phyloP scores from a whole-genome alignment of 2,888 invertebrate genomes.

The Ametastegia equiseti region DNA sequence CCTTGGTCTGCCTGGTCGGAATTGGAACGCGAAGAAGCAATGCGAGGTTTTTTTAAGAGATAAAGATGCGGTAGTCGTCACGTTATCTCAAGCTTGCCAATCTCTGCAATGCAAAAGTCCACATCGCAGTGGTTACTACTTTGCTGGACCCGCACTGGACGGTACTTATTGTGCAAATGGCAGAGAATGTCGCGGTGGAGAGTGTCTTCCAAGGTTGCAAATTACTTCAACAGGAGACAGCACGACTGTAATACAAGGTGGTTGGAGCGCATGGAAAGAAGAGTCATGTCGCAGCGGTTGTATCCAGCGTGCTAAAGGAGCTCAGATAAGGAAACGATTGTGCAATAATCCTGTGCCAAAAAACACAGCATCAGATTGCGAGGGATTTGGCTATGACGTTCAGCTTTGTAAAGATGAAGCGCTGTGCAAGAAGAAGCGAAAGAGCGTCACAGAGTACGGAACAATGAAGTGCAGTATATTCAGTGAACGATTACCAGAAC shows the following conservation, averaged over 20 bases:
- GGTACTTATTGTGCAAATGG: constrained; percentile 85
- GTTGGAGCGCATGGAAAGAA: constrained; percentile 83
- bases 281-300: constrained; percentile 84
- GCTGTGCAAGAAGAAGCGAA: constrained; percentile 79
- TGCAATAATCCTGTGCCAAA: constrained; percentile 78
- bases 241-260: constrained; percentile 76
- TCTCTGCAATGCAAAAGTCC: constrained; percentile 86
- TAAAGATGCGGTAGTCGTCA: constrained; percentile 80
- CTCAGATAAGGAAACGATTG: constrained; percentile 78
- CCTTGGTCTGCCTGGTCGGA: constrained; percentile 82
- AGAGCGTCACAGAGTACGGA: constrained; percentile 79
- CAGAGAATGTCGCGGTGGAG: constrained; percentile 77
- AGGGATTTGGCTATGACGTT: constrained; percentile 82
- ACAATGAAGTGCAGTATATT: constrained; percentile 82
- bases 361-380: constrained; percentile 78
- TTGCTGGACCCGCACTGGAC: constrained; percentile 89
- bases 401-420: constrained; percentile 83
- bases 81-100: constrained; percentile 78
- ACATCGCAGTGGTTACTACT: constrained; percentile 85
- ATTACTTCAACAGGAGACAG: constrained; percentile 52
- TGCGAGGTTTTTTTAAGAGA: constrained; percentile 86
- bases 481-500: constrained; percentile 79
- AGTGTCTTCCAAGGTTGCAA: constrained; percentile 60
- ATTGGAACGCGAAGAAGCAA: constrained; percentile 86
- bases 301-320: constrained; percentile 81